A percentile compares a stretch with the other conserved stretches of the same genome.
Conservation (phyloP, 1,140 invertebrate genomes). For the Drosophila orena region DNA sequence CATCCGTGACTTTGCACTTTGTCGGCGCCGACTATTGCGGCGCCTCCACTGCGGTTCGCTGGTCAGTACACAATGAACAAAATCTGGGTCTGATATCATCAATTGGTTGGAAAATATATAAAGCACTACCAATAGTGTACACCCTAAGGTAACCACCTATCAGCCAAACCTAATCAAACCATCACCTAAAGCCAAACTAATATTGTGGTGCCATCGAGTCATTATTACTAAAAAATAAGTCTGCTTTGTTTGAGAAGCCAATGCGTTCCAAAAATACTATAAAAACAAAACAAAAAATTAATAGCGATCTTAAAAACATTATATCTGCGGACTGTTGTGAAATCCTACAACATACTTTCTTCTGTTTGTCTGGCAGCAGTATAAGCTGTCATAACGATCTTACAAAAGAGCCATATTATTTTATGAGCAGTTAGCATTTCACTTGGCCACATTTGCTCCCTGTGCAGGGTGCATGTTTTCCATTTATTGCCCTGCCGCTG, state of each 20-base stretch:
- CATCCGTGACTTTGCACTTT: slow-evolving; percentile 81
- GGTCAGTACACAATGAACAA: not conserved
- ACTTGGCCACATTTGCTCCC: not conserved
- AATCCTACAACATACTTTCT: not conserved
- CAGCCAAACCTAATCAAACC: too few relatives aligned
- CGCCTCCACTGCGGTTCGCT: slow-evolving; percentile 33
- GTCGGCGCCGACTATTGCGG: slow-evolving; percentile 36
- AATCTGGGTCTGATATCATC: not conserved
- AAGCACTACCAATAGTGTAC: too few relatives aligned
- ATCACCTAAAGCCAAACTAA: too few relatives aligned
- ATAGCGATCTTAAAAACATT: too few relatives aligned
- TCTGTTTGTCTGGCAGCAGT: too few relatives aligned
- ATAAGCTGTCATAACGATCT: not conserved
- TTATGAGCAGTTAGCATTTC: slow-evolving; percentile 1
- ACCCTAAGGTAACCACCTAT: too few relatives aligned
- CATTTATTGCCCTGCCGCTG: slow-evolving; percentile 7
- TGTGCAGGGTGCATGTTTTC: slow-evolving; percentile 7
- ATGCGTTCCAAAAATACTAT: too few relatives aligned
- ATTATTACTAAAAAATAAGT: too few relatives aligned
- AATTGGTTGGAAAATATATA: not conserved
- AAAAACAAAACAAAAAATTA: too few relatives aligned
- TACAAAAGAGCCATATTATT: not conserved
- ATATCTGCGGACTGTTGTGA: not conserved
- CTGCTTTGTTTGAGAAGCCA: too few relatives aligned
- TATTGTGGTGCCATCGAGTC: too few relatives aligned